Evolutionary conservation across 2,888 invertebrate genomes (phyloP), one percentile per base, ranked within the genome.

Genomic region (Leucophenga maculata): DNA sequence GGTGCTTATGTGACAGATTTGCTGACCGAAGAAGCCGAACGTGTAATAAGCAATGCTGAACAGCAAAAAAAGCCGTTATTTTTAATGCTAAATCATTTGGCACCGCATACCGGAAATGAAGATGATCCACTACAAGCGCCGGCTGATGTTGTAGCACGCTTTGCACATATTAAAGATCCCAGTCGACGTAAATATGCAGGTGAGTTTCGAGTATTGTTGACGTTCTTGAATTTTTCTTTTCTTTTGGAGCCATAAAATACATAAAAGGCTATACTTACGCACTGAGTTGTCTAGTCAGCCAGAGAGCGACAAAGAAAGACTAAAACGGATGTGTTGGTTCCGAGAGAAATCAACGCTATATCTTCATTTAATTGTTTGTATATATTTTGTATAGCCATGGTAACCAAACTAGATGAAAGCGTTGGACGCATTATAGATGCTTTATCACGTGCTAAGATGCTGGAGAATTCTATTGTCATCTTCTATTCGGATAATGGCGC

Each of bases 401-500:
- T 97, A 1, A 92, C 94, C 22, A 93, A 93, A 77, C 89, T 98
- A 79, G 98, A 98, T 85, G 92, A 94, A 70, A 94, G 96, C 50
- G 92, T 98, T 0, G 97, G 96, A 0, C 91, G 92, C 48, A 91
- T 97, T 14, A 90, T 96, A 0, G 85, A 90, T 64, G 92, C 94
- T 4, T 88, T 98, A 67, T 89, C 91, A 66, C 86, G 91, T 0
- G 92, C 91, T 70, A 90, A 90, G 1, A 93, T 96, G 88, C 89
- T 97, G 74, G 90, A 95, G 55, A 93, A 97, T 85, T 94, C 96
- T 0, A 92, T 98, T 59, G 91, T 98, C 67, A 88, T 96, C 0
- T 98, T 97, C 85, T 92, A 94, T 77, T 94, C 96, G 13, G 98
- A 97, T 86, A 97, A 97, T 85, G 96, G 97, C 0, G 95, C 93